A percentile compares a stretch with the other conserved stretches of the same genome.
Evolutionary conservation across 2,797 vertebrate species (phyloP).

Genomic region (Cuculus canorus): DNA sequence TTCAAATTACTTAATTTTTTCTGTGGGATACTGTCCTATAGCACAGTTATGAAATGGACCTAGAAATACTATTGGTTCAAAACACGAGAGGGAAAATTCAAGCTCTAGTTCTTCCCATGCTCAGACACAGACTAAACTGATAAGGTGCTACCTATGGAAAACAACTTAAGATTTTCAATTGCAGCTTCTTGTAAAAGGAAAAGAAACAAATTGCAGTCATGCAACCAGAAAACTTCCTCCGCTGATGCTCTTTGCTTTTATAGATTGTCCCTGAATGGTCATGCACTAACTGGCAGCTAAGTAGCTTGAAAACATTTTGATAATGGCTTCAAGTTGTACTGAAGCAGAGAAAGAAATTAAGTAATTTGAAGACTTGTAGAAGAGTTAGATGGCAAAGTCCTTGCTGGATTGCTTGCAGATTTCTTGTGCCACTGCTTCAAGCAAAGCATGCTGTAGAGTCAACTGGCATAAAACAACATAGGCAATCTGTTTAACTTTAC

Average conservation of each 20-base stretch:
- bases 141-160: neutral
- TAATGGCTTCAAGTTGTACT: neutral
- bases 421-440: neutral
- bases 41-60: neutral
- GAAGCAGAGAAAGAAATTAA: neutral
- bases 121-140: neutral
- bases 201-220: neutral
- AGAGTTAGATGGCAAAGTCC: neutral
- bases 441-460: neutral
- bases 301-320: neutral
- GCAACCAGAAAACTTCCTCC: neutral
- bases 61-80: neutral
- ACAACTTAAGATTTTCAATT: neutral
- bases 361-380: neutral
- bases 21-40: neutral
- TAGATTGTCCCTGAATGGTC: neutral
- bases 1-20: no score
- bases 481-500: neutral
- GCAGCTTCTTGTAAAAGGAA: neutral
- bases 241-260: neutral
- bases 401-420: neutral
- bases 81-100: neutral
- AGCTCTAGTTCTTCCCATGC: neutral
- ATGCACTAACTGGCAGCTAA: neutral
- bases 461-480: neutral